phyloP scores from a whole-genome alignment of 2,113 vertebrate genomes.

The Boulengeromyrus knoepffleri region DNA sequence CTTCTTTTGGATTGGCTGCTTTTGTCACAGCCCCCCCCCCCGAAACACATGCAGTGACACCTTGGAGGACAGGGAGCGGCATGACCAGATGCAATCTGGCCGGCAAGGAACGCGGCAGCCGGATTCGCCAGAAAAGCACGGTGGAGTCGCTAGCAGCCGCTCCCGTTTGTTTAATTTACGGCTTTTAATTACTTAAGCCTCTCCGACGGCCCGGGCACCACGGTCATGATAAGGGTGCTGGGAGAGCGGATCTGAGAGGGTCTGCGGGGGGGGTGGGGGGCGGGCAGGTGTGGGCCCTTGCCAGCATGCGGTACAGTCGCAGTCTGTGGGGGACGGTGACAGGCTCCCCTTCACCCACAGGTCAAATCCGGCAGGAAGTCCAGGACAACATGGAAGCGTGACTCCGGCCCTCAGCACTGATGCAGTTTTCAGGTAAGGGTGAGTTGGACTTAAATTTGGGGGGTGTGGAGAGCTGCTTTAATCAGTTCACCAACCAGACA shows the following conservation, averaged over 20 bases:
- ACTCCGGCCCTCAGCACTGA: not conserved
- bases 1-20: not conserved
- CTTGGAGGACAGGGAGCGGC: not conserved
- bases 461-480: not conserved
- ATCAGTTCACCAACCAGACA: not conserved
- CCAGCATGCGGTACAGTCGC: not conserved
- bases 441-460: not conserved
- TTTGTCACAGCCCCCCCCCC: not conserved
- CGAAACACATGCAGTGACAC: not conserved
- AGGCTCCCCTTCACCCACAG: not conserved
- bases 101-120: not conserved
- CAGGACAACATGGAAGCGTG: not conserved
- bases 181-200: constrained; percentile 25
- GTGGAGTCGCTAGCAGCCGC: not conserved
- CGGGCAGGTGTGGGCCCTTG: not conserved
- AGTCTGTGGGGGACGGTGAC: not conserved
- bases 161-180: constrained; percentile 21
- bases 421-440: not conserved
- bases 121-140: not conserved
- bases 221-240: not conserved
- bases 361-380: not conserved
- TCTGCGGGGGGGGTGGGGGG: not conserved
- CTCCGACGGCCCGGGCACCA: not conserved
- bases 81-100: not conserved
- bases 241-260: constrained; percentile 2